Evolutionary conservation across 2,797 vertebrate species (phyloP).

Genomic region (Anabas testudineus): DNA sequence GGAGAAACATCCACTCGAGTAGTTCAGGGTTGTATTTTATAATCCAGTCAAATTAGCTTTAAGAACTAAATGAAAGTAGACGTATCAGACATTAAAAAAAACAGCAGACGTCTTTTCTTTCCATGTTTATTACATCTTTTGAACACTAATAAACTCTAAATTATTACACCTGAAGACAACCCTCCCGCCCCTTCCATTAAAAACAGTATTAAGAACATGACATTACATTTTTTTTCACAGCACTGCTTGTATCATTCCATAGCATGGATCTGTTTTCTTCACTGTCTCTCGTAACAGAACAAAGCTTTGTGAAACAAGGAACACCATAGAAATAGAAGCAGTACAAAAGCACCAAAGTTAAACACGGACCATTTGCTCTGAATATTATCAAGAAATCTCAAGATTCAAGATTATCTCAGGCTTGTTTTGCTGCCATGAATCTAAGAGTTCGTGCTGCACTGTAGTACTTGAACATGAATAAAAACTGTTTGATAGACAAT

Average conservation of each 20-base stretch:
- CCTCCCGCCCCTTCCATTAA: constrained; percentile 76
- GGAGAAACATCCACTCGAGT: too few species aligned
- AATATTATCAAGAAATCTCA: constrained; percentile 64
- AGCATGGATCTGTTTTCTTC: constrained; percentile 66
- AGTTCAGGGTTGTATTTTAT: too few species aligned
- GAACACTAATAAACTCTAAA: constrained; percentile 85
- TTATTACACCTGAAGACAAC: constrained; percentile 81
- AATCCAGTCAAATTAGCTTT: not conserved
- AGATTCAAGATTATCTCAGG: constrained; percentile 49
- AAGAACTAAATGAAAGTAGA: not conserved
- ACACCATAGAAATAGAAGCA: constrained; percentile 75
- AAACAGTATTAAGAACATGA: constrained; percentile 84
- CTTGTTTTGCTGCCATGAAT: constrained; percentile 33
- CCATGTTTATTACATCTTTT: constrained; percentile 82
- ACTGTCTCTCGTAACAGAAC: constrained; percentile 47
- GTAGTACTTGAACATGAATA: constrained; percentile 33
- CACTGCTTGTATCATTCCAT: constrained; percentile 78
- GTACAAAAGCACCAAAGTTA: constrained; percentile 77
- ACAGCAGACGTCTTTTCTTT: constrained; percentile 57
- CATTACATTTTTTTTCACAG: constrained; percentile 85
- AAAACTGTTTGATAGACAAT: constrained; percentile 38
- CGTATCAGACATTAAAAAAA: constrained; percentile 1
- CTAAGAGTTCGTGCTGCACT: constrained; percentile 12
- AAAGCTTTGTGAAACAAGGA: constrained; percentile 66
- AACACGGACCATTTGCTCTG: constrained; percentile 53